These are phyloP conservation scores for Crotalus viridis DNA, from an alignment of 2,113 vertebrate species.

Conservation along the genomic window DNA sequence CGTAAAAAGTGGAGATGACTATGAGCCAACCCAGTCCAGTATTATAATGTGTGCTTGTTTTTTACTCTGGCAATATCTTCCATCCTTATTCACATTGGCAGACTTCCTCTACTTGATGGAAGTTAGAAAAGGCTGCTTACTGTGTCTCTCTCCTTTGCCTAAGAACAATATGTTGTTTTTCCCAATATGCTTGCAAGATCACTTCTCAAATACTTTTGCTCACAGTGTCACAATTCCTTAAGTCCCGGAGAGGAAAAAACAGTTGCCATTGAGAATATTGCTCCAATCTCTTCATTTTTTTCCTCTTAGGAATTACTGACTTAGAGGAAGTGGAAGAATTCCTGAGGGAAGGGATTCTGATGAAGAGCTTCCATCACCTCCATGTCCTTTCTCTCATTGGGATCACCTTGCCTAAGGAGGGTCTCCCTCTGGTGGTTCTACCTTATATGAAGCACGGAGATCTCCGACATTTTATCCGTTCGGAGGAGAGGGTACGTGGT, in stretches of 20 bases:
- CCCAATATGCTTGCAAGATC: background rate
- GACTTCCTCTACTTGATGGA: background rate
- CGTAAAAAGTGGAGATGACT: background rate
- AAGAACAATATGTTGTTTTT: background rate
- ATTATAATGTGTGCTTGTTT: background rate
- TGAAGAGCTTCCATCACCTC: constrained; percentile 90
- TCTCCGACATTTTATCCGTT: constrained; percentile 90
- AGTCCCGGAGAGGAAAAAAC: background rate
- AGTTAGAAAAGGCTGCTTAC: background rate
- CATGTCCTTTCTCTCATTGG: constrained; percentile 91
- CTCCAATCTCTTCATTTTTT: background rate
- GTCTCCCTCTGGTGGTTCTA: constrained; percentile 87
- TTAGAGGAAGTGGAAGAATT: constrained; percentile 95
- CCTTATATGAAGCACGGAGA: constrained; percentile 96
- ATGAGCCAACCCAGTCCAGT: background rate
- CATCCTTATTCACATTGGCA: background rate
- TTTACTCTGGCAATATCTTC: background rate
- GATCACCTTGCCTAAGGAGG: constrained; percentile 82
- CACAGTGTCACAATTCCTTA: background rate
- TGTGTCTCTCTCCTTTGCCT: background rate
- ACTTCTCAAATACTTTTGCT: background rate
- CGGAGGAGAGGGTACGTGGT: constrained; percentile 79
- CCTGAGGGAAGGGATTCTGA: constrained; percentile 90
- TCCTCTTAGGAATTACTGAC: constrained; percentile 84
- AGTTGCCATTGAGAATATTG: background rate